Conservation (phyloP, 23 tunicate genomes). For the Trididemnum nubilum region DNA sequence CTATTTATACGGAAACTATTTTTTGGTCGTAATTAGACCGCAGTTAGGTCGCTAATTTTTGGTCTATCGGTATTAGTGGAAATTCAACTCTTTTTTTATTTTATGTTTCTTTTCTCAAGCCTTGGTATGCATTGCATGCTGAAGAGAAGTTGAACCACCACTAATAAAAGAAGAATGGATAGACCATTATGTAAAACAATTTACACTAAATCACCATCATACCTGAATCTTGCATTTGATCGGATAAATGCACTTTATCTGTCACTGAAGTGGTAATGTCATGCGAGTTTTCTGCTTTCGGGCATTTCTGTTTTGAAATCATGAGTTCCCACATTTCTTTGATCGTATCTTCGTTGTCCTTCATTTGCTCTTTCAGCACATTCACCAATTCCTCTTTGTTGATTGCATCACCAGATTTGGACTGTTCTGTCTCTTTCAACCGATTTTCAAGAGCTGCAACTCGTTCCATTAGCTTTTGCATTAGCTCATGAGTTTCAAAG, state of each 20-base stretch:
- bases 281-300: neutral
- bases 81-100: too few species aligned
- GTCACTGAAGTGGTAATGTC: conserved; percentile 30
- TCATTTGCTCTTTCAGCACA: conserved; percentile 10
- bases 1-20: too few species aligned
- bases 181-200: too few species aligned
- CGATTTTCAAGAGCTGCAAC: conserved; percentile 1
- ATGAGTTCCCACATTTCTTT: conserved; percentile 18
- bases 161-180: too few species aligned
- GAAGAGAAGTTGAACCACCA: too few species aligned
- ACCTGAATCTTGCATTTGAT: too few species aligned
- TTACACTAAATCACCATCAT: too few species aligned
- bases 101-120: too few species aligned
- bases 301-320: conserved; percentile 26
- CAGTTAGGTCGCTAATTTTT: too few species aligned
- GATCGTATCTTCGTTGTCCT: conserved; percentile 1
- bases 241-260: conserved; percentile 36
- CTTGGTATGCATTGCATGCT: too few species aligned
- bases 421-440: neutral
- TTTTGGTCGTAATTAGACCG: too few species aligned
- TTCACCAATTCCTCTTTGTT: conserved; percentile 4
- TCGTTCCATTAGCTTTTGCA: conserved; percentile 5
- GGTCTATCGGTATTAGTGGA: too few species aligned
- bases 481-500: neutral
- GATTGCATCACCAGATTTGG: neutral